These are phyloP conservation scores for Megalurothrips usitatus DNA, from an alignment of 2,888 invertebrate species.

Conservation along the genomic window DNA sequence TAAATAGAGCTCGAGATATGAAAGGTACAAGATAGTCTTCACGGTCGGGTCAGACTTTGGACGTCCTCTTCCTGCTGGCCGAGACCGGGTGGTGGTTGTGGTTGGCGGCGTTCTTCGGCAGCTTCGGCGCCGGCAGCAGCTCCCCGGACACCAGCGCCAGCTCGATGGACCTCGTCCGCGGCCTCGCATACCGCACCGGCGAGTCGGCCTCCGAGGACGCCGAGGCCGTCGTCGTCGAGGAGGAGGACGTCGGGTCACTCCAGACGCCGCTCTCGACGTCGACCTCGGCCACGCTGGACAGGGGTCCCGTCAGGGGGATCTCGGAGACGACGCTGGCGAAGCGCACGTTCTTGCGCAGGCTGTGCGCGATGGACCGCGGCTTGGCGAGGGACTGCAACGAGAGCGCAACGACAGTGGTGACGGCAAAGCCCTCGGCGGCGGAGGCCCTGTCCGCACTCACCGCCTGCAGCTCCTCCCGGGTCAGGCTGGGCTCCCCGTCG, in stretches of 20 bases:
- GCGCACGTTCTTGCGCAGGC: conserved; percentile 11
- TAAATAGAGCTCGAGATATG: too few species aligned
- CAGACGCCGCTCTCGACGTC: not conserved
- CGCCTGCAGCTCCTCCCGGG: conserved; percentile 15
- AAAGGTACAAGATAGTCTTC: too few species aligned
- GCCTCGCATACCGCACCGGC: not conserved
- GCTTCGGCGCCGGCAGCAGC: not conserved
- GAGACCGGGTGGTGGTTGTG: not conserved
- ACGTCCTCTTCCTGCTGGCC: not conserved
- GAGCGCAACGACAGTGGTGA: too few species aligned
- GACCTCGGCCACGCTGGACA: not conserved
- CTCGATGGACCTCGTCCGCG: conserved; percentile 9
- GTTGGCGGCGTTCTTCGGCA: not conserved
- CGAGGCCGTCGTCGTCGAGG: not conserved
- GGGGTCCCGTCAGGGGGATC: not conserved
- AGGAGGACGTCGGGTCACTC: conserved; percentile 8
- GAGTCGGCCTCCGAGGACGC: not conserved
- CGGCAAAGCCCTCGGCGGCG: too few species aligned
- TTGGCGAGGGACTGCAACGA: not conserved
- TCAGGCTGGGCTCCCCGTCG: conserved; percentile 3
- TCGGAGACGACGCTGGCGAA: conserved; percentile 14
- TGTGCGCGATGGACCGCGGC: not conserved
- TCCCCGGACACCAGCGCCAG: conserved; percentile 15
- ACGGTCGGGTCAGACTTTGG: not conserved
- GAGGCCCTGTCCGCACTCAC: not conserved